Percentiles rank a stretch among this genome's conserved stretches.
Evolutionary conservation across 1,140 invertebrate genomes (phyloP).

Genomic region (Papilio helenus): DNA sequence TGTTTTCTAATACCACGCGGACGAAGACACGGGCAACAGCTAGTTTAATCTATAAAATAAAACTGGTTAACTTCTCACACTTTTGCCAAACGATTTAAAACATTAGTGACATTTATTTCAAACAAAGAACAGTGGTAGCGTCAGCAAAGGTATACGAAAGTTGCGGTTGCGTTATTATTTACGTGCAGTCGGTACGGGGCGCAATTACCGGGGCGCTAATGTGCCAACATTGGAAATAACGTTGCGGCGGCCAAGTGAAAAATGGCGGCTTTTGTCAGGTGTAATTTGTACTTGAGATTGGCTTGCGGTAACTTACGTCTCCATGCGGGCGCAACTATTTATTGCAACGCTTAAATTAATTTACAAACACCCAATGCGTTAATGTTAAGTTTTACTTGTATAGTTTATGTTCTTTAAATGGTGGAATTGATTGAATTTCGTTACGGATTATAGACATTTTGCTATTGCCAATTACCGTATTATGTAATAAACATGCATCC

Average conservation of each 20-base stretch:
- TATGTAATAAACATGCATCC: not conserved
- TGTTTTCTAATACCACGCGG: too few relatives aligned
- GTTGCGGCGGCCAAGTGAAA: conserved; percentile 45
- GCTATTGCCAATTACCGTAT: too few relatives aligned
- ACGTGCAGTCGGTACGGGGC: conserved; percentile 50
- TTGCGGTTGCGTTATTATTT: conserved; percentile 51
- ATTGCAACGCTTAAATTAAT: conserved; percentile 20
- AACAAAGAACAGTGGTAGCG: not conserved
- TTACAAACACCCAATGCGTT: not conserved
- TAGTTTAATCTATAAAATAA: not conserved
- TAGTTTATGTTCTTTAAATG: not conserved
- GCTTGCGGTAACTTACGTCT: conserved; percentile 14
- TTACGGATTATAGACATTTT: too few relatives aligned
- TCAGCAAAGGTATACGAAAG: conserved; percentile 27
- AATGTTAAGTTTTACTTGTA: not conserved
- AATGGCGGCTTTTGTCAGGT: conserved; percentile 50
- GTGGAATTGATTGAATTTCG: not conserved
- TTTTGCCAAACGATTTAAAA: not conserved
- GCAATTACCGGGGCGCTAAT: conserved; percentile 64
- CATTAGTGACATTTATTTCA: not conserved
- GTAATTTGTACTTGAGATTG: conserved; percentile 23
- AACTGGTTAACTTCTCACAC: not conserved
- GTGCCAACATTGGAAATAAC: conserved; percentile 59
- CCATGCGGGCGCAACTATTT: not conserved
- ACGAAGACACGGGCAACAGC: too few relatives aligned